A percentile compares a stretch with the other conserved stretches of the same genome.
phyloP scores from a whole-genome alignment of 1,140 invertebrate genomes.

The Muscidifurax raptorellus region DNA sequence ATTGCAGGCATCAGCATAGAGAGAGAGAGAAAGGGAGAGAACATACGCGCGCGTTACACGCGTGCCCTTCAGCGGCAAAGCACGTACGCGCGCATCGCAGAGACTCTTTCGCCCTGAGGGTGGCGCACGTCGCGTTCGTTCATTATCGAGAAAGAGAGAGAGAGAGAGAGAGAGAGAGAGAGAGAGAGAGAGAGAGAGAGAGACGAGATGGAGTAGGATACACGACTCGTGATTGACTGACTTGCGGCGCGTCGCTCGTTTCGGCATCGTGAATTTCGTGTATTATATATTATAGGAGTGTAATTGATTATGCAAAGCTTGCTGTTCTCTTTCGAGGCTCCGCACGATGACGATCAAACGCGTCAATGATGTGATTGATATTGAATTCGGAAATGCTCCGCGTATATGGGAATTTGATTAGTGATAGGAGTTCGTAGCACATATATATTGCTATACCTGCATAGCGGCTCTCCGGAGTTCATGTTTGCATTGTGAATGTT shows the following conservation, averaged over 20 bases:
- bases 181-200: too few relatives aligned
- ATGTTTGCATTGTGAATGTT: not conserved
- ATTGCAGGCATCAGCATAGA: not conserved
- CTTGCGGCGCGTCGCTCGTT: not conserved
- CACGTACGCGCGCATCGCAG: not conserved
- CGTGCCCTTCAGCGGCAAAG: not conserved
- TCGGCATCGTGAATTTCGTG: not conserved
- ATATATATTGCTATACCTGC: too few relatives aligned
- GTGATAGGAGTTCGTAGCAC: too few relatives aligned
- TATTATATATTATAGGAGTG: not conserved
- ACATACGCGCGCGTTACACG: not conserved
- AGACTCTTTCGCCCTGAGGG: not conserved
- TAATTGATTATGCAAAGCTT: too few relatives aligned
- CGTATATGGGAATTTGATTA: not conserved
- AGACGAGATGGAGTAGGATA: not conserved
- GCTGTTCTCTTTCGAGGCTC: too few relatives aligned
- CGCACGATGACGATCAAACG: too few relatives aligned
- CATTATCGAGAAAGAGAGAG: not conserved
- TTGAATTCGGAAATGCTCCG: not conserved
- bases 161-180: not conserved
- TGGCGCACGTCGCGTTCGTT: not conserved
- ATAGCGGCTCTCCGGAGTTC: not conserved
- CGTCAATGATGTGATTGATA: too few relatives aligned
- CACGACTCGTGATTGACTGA: not conserved
- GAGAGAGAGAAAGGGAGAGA: not conserved